Base-by-base conservation (phyloP, 1,140 invertebrate species). In the Acyrthosiphon pisum region DNA sequence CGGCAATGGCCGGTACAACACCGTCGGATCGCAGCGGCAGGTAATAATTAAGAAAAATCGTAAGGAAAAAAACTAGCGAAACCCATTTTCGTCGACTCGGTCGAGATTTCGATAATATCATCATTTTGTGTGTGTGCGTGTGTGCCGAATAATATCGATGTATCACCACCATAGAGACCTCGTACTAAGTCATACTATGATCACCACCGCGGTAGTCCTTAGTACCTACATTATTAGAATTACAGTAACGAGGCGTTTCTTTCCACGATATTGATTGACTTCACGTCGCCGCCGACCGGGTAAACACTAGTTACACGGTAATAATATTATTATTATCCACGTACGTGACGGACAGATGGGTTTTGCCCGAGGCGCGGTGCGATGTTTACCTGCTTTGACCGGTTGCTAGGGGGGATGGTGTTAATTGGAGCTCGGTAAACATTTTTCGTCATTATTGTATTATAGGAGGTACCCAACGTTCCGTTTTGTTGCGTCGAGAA, bases 1-100 rank as follows among this genome's bases (percentile, higher is more conserved):
- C 48, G 48, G 81, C 2, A 53, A 84, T 35, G 37, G 7, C n/a
- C 89, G 89, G 89, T 90, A 68, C 56, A 90, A 90, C 89, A 90
- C 89, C 4, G 30, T 90, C 56, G 89, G 89, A 4, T 90, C 89
- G 56, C 89, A 44, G 0, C 89, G 88, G 1, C 37, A n/a, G 89
- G 89, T 90, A 68, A 90, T 8, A 11, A 22, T 20, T 9, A 11
- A 8, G 30, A 83, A 37, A 18, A 37, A 6, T 2, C 22, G 0
- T n/a, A 41, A 26, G 41, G 41, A 84, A 23, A 26, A 44, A 44
- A 84, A 44, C 83, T 8, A 8, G 18, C 60, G n/a, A n/a, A n/a
- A n/a, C 60, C 60, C 0, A 37, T 37, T 83, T 83, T 23, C 35
- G 37, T 41, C 81, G 26, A 44, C 20, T 35, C 35, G 76, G 2